These are phyloP conservation scores for Syrmaticus mikado DNA, from an alignment of 2,113 vertebrate species.

Conservation along the genomic window DNA sequence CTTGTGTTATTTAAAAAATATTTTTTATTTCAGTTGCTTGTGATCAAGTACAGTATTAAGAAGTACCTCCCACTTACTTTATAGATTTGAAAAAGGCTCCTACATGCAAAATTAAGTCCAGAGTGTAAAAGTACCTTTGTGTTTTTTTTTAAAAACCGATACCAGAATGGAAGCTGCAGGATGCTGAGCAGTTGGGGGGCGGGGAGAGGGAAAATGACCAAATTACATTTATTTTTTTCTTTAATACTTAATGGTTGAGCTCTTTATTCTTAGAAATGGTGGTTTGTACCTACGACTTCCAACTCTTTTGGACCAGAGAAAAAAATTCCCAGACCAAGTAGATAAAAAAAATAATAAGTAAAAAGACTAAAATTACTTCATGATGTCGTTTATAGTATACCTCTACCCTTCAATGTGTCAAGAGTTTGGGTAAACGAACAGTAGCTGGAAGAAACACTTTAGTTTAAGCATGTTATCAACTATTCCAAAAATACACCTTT, in stretches of 20 bases:
- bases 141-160: background rate
- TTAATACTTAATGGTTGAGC: background rate
- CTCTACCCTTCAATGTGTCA: no score
- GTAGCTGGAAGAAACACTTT: background rate
- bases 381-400: no score
- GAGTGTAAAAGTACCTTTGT: background rate
- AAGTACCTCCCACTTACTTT: background rate
- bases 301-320: no score
- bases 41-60: background rate
- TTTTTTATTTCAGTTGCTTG: background rate
- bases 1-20: background rate
- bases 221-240: background rate
- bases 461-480: background rate
- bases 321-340: no score
- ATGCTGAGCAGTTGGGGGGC: background rate
- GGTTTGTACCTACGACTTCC: no score
- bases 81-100: background rate
- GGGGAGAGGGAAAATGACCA: no score
- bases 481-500: background rate
- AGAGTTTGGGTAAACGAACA: no score
- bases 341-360: no score
- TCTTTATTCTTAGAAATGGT: no score
- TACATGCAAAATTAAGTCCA: background rate
- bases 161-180: background rate
- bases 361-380: no score